Evolutionary conservation across 2,797 vertebrate genomes (phyloP), one percentile per base, ranked within the genome.

Genomic region (Ambastaia sidthimunki): DNA sequence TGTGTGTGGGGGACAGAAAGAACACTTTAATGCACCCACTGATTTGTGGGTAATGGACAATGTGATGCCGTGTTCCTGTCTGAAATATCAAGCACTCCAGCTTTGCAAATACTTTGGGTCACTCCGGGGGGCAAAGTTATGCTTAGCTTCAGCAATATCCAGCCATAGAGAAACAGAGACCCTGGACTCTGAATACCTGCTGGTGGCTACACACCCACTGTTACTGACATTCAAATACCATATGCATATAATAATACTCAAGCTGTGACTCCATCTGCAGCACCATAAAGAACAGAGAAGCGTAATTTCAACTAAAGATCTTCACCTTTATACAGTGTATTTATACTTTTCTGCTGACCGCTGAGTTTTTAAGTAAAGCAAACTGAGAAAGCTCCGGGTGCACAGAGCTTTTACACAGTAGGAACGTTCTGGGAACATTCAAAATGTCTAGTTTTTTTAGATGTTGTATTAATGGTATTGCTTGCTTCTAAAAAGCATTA

Each of bases 161-260:
- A 67, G 60, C 62, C 18, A n/a, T n/a, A 7, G 21, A 37, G 21
- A 71, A 78, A 71, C 65, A 47, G 47, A 78, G 68, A 65, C 57
- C 68, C 55, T 63, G 47, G 76, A 71, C 68, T 71, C 52, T 0
- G 68, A 65, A 59, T 41, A 63, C 76, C 77, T 72, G 77, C 69
- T 57, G 59, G 60, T 70, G 34, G 16, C 37, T 66, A 55, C 77
- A 80, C 48, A 73, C 59, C 77, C 50, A 80, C 77, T 80, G 77
- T 67, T 80, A 37, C 70, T 80, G 77, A 80, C 70, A 80, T 80
- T 80, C 77, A 80, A 73, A 80, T 80, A 80, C 70, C 69, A 80
- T 34, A 80, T 80, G 77, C 70, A 80, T 73, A 72, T 72, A 80
- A 79, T 79, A 63, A 72, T 80, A 73, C 62, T 80, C 77, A 80